A percentile compares a stretch with the other conserved stretches of the same genome.
Evolutionary conservation across 2,113 vertebrate species (phyloP).

Genomic region (Bambusicola thoracicus): DNA sequence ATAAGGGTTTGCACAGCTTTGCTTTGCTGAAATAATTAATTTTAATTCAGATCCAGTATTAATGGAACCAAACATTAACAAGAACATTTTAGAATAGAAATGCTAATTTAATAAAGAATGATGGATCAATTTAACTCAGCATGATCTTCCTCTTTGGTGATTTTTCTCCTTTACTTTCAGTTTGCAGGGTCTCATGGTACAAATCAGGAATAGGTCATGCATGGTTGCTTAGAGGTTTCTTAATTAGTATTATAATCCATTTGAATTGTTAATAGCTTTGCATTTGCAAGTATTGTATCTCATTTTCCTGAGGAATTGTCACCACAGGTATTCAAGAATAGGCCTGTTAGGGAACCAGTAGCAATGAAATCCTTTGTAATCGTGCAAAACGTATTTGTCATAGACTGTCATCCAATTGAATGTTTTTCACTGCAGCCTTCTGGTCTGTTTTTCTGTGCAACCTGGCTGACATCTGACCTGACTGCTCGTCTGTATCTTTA

Average conservation of each 20-base stretch:
- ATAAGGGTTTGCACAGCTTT: neutral
- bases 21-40: slow-evolving; percentile 30
- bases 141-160: neutral
- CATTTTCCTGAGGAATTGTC: slow-evolving; percentile 1
- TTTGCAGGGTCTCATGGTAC: neutral
- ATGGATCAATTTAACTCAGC: slow-evolving; percentile 13
- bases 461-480: neutral
- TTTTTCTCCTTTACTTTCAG: slow-evolving; percentile 36
- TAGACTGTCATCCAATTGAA: neutral
- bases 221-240: slow-evolving; percentile 26
- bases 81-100: neutral
- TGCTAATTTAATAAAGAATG: slow-evolving; percentile 48
- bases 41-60: slow-evolving; percentile 17
- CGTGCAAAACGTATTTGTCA: neutral
- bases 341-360: neutral
- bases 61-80: neutral
- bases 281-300: slow-evolving; percentile 11
- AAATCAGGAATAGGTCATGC: slow-evolving; percentile 34
- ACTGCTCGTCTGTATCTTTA: neutral
- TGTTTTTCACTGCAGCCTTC: neutral
- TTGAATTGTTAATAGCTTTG: slow-evolving; percentile 55
- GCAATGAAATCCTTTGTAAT: neutral
- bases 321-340: neutral
- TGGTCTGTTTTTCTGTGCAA: neutral
- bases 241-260: slow-evolving; percentile 50